Conservation (phyloP, 2,113 vertebrate genomes). For the Leucopternis melanops region DNA sequence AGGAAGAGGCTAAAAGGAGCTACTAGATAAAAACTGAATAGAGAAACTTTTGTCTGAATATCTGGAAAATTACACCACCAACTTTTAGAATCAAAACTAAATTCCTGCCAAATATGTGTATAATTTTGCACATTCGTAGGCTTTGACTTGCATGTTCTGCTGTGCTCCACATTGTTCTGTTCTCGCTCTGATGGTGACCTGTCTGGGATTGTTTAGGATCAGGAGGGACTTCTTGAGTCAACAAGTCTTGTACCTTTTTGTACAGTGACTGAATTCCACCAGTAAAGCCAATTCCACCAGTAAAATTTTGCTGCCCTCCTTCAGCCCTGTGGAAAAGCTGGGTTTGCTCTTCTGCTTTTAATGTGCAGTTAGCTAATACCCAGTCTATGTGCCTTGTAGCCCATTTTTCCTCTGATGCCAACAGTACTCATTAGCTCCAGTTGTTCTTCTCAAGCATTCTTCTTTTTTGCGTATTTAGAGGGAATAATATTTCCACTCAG, state of each 20-base stretch:
- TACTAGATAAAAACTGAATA: not conserved
- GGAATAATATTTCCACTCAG: not conserved
- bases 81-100: not conserved
- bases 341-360: not conserved
- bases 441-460: not conserved
- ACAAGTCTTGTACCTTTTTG: not conserved
- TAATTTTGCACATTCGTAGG: not conserved
- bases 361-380: not conserved
- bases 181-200: not conserved
- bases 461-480: not conserved
- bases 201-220: not conserved
- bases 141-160: not conserved
- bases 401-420: not conserved
- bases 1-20: not conserved
- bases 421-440: not conserved
- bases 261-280: not conserved
- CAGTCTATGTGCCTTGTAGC: not conserved
- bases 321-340: not conserved
- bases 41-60: not conserved
- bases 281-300: not conserved
- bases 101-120: not conserved
- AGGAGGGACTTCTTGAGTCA: not conserved
- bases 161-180: not conserved
- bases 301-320: not conserved
- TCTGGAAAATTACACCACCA: not conserved